phyloP scores from a whole-genome alignment of 2,113 vertebrate species.

The Orcinus orca region DNA sequence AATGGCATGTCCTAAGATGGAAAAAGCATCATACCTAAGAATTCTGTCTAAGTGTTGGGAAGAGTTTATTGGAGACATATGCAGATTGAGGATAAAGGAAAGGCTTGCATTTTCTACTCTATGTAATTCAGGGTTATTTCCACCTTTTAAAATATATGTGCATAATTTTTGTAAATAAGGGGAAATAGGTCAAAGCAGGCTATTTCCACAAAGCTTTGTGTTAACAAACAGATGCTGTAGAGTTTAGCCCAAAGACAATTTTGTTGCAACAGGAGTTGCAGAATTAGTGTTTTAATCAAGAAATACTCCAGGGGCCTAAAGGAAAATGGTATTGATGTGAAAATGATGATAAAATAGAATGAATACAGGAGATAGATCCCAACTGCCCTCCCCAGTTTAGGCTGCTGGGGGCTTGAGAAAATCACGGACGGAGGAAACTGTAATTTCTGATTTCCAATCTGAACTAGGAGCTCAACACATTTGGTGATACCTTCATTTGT shows the following conservation, averaged over 20 bases:
- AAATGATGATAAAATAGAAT: not conserved
- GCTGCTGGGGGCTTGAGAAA: not conserved
- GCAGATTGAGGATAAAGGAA: not conserved
- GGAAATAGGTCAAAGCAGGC: not conserved
- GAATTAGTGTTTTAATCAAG: not conserved
- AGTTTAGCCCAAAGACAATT: not conserved
- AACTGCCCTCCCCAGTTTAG: not conserved
- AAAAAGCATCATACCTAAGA: not conserved
- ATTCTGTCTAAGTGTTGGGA: too few species aligned
- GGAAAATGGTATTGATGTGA: not conserved
- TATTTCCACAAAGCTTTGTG: not conserved
- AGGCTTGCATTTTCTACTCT: not conserved
- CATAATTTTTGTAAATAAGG: not conserved
- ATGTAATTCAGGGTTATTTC: not conserved
- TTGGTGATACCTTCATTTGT: not conserved
- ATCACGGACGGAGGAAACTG: not conserved
- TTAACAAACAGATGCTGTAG: not conserved
- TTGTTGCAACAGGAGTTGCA: not conserved
- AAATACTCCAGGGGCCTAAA: not conserved
- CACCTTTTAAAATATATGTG: not conserved
- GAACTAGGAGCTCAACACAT: not conserved
- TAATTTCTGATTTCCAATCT: not conserved
- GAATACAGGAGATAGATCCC: not conserved
- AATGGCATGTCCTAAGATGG: not conserved
- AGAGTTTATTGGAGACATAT: not conserved